A percentile compares a stretch with the other conserved stretches of the same genome.
Evolutionary conservation across 1,140 invertebrate genomes (phyloP).

Genomic region (Lordiphosa collinella): DNA sequence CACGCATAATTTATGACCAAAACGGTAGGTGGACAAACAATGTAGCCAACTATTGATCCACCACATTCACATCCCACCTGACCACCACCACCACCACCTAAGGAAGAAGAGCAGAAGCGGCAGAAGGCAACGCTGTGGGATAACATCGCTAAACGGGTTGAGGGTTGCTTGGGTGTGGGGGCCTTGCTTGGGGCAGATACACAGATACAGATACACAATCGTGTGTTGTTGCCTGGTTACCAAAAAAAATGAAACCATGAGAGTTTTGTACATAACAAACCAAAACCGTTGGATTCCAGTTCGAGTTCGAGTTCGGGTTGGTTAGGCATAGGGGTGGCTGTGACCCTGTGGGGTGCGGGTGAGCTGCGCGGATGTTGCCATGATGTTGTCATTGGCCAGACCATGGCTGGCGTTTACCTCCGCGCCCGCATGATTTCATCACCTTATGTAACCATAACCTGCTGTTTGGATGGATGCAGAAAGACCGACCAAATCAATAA

Average conservation of each 20-base stretch:
- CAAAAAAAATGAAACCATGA: conserved; percentile 45
- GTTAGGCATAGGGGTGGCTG: conserved; percentile 50
- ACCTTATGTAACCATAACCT: conserved; percentile 34
- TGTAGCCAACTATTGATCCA: not conserved
- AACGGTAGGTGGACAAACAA: not conserved
- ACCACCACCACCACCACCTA: not conserved
- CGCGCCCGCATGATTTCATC: conserved; percentile 70
- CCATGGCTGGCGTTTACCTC: not conserved
- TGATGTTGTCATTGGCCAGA: conserved; percentile 53
- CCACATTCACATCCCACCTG: not conserved
- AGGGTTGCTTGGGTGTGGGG: not conserved
- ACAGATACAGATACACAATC: conserved; percentile 52
- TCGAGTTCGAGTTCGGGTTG: conserved; percentile 43
- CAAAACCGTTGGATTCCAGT: conserved; percentile 32
- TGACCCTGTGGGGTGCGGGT: conserved; percentile 12
- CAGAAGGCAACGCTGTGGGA: not conserved
- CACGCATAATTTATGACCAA: conserved; percentile 63
- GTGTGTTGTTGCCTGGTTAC: conserved; percentile 59
- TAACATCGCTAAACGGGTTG: conserved; percentile 1
- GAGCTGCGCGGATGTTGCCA: conserved; percentile 30
- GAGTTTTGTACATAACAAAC: conserved; percentile 76
- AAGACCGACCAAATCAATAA: conserved; percentile 49
- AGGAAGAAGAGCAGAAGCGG: not conserved
- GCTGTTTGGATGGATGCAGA: conserved; percentile 38
- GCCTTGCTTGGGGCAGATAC: conserved; percentile 6